Evolutionary conservation across 2,888 invertebrate genomes (phyloP), one percentile per base, ranked within the genome.

Genomic region (Acrobasis suavella): DNA sequence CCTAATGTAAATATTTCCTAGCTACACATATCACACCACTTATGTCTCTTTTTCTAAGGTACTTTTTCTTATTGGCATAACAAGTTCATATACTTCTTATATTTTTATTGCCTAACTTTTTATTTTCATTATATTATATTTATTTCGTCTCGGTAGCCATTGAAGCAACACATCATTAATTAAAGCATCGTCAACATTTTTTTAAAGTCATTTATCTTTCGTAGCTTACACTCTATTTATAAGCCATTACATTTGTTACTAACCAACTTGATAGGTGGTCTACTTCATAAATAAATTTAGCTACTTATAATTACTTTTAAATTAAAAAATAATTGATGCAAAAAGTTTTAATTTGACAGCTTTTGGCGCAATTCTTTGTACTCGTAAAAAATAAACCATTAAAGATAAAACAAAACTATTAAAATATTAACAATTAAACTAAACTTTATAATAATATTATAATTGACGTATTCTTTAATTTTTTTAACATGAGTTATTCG

Each of bases 191-290:
- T 56, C 55, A 56, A 16, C 39, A 56, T 16, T 54, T 56, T 56
- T 42, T 56, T 14, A 6, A 56, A 56, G 55, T 56, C 55, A 56
- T 56, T 56, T 56, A 56, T 56, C 55, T 56, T 56, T n/a, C 39
- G 16, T 16, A 39, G 38, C 55, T 55, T 55, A 55, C 55, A 42
- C 56, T 56, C 42, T 56, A 16, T 39, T 39, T 42, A 56, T 42
- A 56, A 56, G 17, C 42, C 42, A 56, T 56, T 56, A 46, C 7
- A 42, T 17, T 42, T 42, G 56, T 56, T 56, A 3, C 14, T 32
- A 52, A 56, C 42, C 15, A 16, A 38, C 54, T n/a, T 54, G 54
- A 54, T 54, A 54, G 54, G 54, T 54, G 54, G 54, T 54, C 54
- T 54, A 38, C 37, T 54, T 54, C 38, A 14, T 54, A 54, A 54